phyloP scores from a whole-genome alignment of 2,888 invertebrate genomes.

The Lobophora halterata region DNA sequence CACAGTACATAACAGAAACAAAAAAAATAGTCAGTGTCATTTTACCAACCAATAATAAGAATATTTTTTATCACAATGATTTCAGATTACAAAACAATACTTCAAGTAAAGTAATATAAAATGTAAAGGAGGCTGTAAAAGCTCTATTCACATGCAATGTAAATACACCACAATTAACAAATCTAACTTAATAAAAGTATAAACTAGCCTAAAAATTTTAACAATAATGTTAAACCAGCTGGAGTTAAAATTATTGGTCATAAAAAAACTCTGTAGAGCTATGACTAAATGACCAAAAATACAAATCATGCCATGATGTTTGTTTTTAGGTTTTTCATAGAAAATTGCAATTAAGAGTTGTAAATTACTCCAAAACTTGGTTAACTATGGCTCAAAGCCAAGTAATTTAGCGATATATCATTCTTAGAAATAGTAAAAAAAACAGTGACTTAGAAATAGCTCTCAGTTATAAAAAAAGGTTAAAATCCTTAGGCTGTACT shows the following conservation, averaged over 20 bases:
- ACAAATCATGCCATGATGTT: slow-evolving; percentile 77
- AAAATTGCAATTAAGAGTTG: slow-evolving; percentile 70
- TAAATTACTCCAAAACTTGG: slow-evolving; percentile 78
- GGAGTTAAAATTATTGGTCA: slow-evolving; percentile 74
- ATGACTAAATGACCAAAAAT: slow-evolving; percentile 74
- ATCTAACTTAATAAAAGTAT: slow-evolving; percentile 78
- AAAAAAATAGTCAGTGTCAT: slow-evolving; percentile 52
- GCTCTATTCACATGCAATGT: slow-evolving; percentile 73
- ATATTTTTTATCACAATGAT: slow-evolving; percentile 74
- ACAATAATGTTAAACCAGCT: slow-evolving; percentile 74
- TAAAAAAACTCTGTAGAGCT: slow-evolving; percentile 76
- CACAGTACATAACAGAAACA: slow-evolving; percentile 71
- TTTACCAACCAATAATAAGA: slow-evolving; percentile 64
- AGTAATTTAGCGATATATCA: slow-evolving; percentile 59
- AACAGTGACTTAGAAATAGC: slow-evolving; percentile 80
- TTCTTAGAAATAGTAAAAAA: slow-evolving; percentile 70
- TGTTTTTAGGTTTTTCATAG: slow-evolving; percentile 63
- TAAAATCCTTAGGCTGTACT: slow-evolving; percentile 81
- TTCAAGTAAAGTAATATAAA: slow-evolving; percentile 49
- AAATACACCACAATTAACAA: slow-evolving; percentile 79
- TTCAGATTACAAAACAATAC: slow-evolving; percentile 72
- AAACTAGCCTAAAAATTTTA: slow-evolving; percentile 81
- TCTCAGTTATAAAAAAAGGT: slow-evolving; percentile 77
- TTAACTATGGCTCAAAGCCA: slow-evolving; percentile 67
- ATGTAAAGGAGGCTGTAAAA: slow-evolving; percentile 73